Percentiles rank a stretch among this genome's conserved stretches.
Conservation (phyloP, 23 tunicate species). For the Halocynthia roretzi region DNA sequence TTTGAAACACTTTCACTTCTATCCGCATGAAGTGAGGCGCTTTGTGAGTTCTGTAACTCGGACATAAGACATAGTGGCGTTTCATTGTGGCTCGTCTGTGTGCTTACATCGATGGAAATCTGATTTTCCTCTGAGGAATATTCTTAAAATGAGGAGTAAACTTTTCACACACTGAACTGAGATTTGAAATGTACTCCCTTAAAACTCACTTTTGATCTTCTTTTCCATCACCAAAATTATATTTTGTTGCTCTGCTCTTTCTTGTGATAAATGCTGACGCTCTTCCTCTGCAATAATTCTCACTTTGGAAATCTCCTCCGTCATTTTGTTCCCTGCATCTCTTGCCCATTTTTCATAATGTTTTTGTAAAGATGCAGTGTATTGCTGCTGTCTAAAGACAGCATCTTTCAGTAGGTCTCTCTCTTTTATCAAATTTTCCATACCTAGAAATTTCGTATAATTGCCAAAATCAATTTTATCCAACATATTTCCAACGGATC, state of each 20-base stretch:
- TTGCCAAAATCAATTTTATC: background rate
- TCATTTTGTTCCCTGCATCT: constrained; percentile 35
- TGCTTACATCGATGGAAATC: background rate
- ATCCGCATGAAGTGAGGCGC: background rate
- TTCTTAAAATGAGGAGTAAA: background rate
- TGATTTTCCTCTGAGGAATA: background rate
- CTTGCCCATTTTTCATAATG: constrained; percentile 74
- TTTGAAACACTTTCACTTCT: background rate
- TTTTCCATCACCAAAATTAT: background rate
- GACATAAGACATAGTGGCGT: constrained; percentile 9
- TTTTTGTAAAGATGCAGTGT: constrained; percentile 41
- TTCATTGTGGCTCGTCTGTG: constrained; percentile 17
- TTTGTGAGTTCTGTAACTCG: background rate
- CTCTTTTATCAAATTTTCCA: constrained; percentile 1
- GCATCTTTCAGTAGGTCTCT: constrained; percentile 42
- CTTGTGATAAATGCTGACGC: background rate
- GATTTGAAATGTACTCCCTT: background rate
- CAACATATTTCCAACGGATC: constrained; percentile 3
- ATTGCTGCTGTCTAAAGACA: constrained; percentile 59
- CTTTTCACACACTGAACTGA: background rate
- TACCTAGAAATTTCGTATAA: background rate
- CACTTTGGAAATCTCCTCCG: background rate
- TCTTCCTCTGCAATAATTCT: background rate
- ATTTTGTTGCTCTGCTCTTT: too few species aligned
- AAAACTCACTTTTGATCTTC: background rate